Evolutionary conservation across 2,888 invertebrate species (phyloP), one percentile per base, ranked within the genome.

Genomic region (Dolichopus griseipennis): DNA sequence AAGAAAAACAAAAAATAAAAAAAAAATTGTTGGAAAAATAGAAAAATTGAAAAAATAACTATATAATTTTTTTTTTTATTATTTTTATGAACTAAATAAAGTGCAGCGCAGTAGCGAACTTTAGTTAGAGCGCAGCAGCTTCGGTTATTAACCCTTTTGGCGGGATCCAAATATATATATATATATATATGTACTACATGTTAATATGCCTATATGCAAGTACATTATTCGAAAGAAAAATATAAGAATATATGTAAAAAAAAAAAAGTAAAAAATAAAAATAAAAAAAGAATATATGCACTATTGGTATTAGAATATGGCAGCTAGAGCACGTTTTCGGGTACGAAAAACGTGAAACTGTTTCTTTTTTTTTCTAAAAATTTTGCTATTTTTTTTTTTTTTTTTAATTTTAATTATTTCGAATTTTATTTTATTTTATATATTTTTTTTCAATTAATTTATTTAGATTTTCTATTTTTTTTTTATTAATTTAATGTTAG

Each of bases 291-390:
- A 43, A 6, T 15, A 6, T 10, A 15, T 52, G 52, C 52, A 18
- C 15, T 52, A 52, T 52, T 6, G 37, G 12, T 37, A 37, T 2
- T 37, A 37, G 4, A 37, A 37, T 37, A 52, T 52, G 18, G 18
- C 18, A 18, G 52, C 52, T 52, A 18, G 9, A 22, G 64, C 64
- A 64, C 64, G 64, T 64, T 64, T 64, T 64, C 64, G 33, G 64
- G 64, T n/a, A 64, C 7, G n/a, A 64, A 64, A 64, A 64, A 64
- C 64, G 64, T 64, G 64, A 64, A 64, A 18, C 5, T 34, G 9
- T 52, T 52, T n/a, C n/a, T n/a, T n/a, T n/a, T n/a, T n/a, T n/a
- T n/a, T n/a, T n/a, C n/a, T n/a, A n/a, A n/a, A n/a, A n/a, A n/a
- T n/a, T 18, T 18, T 52, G 15, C 41, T 41, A 41, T 41, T 41